Evolutionary conservation across 2,113 vertebrate genomes (phyloP).

Genomic region (Trochalopteron elliotii): DNA sequence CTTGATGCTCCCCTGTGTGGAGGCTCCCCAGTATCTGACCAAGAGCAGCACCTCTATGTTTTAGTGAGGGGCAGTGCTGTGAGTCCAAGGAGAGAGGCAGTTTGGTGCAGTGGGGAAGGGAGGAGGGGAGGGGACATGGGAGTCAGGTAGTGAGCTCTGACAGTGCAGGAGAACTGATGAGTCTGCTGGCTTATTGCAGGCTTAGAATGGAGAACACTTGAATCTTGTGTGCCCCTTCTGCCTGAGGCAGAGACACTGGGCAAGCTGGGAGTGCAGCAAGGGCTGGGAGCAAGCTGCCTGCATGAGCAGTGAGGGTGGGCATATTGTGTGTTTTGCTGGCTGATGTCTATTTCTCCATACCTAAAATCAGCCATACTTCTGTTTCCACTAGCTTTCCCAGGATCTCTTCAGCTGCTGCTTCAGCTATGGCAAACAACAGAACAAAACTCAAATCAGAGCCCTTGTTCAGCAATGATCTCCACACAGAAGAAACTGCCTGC

Average conservation of each 20-base stretch:
- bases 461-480: neutral
- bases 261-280: accelerated
- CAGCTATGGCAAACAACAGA: neutral
- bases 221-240: neutral
- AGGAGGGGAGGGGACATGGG: neutral
- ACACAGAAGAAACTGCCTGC: neutral
- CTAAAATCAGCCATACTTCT: neutral
- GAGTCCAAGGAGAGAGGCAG: neutral
- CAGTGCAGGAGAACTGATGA: neutral
- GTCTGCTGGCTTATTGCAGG: neutral
- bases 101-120: accelerated
- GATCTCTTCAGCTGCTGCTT: neutral
- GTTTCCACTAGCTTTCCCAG: neutral
- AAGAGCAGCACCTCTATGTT: neutral
- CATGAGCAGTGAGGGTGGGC: neutral
- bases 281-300: neutral
- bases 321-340: neutral
- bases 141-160: accelerated
- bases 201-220: neutral
- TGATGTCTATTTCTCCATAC: neutral
- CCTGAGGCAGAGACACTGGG: neutral
- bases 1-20: neutral
- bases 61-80: accelerated
- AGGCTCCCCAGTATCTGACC: neutral
- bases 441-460: neutral